phyloP scores from a whole-genome alignment of 1,140 invertebrate genomes.

The Cydia fagiglandana region DNA sequence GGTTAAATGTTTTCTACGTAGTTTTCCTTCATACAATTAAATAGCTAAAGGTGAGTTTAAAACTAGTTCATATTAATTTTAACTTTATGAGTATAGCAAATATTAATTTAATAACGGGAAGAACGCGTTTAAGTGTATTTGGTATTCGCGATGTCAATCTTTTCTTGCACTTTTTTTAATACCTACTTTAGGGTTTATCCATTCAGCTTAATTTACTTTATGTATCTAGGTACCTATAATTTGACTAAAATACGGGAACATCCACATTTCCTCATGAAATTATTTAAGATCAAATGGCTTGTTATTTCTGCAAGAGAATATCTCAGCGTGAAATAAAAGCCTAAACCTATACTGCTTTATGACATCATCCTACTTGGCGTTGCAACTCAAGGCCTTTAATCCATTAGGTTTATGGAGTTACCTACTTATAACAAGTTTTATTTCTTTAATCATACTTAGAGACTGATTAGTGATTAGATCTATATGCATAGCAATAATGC shows the following conservation, averaged over 20 bases:
- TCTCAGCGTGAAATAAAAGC: background rate
- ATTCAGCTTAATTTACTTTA: background rate
- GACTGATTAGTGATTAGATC: background rate
- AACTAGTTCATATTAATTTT: background rate
- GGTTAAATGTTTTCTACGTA: slow-evolving; percentile 51
- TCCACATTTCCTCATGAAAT: background rate
- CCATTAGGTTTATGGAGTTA: slow-evolving; percentile 17
- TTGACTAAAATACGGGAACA: too few relatives aligned
- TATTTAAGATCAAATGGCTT: background rate
- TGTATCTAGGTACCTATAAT: background rate
- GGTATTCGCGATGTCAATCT: background rate
- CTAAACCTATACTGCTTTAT: slow-evolving; percentile 5
- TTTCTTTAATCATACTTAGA: slow-evolving; percentile 3
- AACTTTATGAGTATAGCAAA: background rate
- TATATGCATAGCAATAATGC: background rate
- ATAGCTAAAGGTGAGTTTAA: slow-evolving; percentile 47
- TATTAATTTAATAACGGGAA: background rate
- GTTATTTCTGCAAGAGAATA: background rate
- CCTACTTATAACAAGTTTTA: background rate
- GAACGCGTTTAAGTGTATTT: background rate
- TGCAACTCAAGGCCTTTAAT: slow-evolving; percentile 13
- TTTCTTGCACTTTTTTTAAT: background rate
- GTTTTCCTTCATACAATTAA: slow-evolving; percentile 41
- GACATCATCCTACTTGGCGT: slow-evolving; percentile 22
- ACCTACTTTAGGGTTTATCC: background rate